Conservation (phyloP, 1,140 invertebrate genomes). For the Tyrophagus putrescentiae region DNA sequence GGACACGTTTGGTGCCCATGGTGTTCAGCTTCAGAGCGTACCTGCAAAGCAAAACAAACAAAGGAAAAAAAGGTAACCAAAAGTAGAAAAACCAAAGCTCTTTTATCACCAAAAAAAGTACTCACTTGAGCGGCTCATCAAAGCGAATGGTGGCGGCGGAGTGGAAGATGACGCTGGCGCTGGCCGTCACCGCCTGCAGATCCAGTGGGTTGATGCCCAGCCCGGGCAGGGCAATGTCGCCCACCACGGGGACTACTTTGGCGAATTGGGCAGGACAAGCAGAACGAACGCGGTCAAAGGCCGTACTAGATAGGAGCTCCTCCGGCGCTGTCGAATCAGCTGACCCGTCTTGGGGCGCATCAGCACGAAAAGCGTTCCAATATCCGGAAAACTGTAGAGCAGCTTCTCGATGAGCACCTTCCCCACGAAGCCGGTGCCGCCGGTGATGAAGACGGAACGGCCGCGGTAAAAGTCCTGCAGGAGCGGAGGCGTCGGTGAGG, state of each 20-base stretch:
- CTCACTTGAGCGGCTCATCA: constrained; percentile 36
- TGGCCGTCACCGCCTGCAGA: constrained; percentile 44
- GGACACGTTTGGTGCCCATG: constrained; percentile 24
- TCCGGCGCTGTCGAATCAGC: constrained; percentile 7
- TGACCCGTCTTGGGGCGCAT: constrained; percentile 40
- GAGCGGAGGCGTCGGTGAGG: too few species aligned
- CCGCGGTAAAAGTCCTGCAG: constrained; percentile 32
- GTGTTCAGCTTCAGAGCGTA: constrained; percentile 34
- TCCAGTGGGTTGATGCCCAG: constrained; percentile 69
- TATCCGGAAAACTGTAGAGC: constrained; percentile 49
- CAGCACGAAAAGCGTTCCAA: constrained; percentile 52
- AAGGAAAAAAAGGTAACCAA: not conserved
- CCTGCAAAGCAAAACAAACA: constrained; percentile 20
- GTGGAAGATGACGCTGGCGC: constrained; percentile 38
- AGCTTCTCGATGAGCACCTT: constrained; percentile 58
- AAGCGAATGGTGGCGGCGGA: constrained; percentile 39
- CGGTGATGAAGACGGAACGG: constrained; percentile 38
- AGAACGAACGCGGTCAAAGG: constrained; percentile 16
- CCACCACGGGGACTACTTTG: constrained; percentile 71
- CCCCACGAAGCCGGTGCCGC: constrained; percentile 41
- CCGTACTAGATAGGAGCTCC: constrained; percentile 10
- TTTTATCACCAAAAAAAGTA: not conserved
- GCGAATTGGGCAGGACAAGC: constrained; percentile 26
- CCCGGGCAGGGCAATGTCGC: constrained; percentile 74
- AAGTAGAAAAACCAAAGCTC: constrained; percentile 15